Evolutionary conservation across 1,140 invertebrate genomes (phyloP).

Genomic region (Ditylenchus dipsaci): DNA sequence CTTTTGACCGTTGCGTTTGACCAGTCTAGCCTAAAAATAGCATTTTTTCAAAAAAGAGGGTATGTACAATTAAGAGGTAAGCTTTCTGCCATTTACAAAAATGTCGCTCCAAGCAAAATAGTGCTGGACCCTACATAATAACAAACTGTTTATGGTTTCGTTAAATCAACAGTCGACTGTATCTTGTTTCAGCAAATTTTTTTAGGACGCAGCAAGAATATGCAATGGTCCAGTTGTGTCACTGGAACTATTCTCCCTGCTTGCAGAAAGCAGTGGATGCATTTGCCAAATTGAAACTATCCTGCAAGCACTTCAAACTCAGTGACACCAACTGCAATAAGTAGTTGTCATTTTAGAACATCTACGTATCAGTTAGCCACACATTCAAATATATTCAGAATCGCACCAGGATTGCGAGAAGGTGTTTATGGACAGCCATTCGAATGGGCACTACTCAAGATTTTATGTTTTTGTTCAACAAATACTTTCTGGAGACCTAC

Average conservation of each 20-base stretch:
- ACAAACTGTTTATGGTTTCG: too few species aligned
- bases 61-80: too few species aligned
- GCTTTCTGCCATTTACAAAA: too few species aligned
- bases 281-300: constrained; percentile 9
- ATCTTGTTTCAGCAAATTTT: background rate
- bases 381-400: background rate
- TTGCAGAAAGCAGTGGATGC: constrained; percentile 5
- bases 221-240: constrained; percentile 22
- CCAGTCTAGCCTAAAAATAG: too few species aligned
- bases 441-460: background rate
- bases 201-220: constrained; percentile 25
- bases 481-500: constrained; percentile 1
- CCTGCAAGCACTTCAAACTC: constrained; percentile 1
- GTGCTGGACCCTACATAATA: too few species aligned
- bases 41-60: too few species aligned
- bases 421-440: background rate
- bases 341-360: background rate
- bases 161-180: too few species aligned
- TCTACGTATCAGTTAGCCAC: background rate
- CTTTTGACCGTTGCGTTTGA: too few species aligned
- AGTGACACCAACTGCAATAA: constrained; percentile 22
- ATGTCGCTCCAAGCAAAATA: too few species aligned
- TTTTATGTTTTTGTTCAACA: background rate
- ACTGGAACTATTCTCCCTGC: constrained; percentile 22
- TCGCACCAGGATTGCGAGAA: background rate